Conservation (phyloP, 1,140 invertebrate genomes). For the Chlorops oryzae region DNA sequence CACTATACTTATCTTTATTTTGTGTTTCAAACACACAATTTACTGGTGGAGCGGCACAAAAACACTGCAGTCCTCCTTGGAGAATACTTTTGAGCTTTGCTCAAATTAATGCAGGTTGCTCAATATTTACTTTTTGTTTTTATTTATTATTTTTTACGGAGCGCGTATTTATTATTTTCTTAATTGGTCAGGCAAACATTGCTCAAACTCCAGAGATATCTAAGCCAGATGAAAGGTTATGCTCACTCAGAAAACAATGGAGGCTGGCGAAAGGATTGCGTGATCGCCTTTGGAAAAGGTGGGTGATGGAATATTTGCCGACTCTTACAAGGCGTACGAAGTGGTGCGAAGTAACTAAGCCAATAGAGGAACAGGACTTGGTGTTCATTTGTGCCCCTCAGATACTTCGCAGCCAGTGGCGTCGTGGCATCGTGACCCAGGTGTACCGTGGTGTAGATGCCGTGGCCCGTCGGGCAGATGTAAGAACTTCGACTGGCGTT, state of each 20-base stretch:
- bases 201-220: no score
- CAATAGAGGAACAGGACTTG: conserved; percentile 23
- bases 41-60: no score
- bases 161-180: no score
- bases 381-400: conserved; percentile 26
- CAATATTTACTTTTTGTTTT: no score
- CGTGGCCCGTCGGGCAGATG: not conserved
- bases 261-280: conserved; percentile 21
- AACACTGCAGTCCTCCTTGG: no score
- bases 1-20: no score
- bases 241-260: conserved; percentile 19
- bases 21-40: no score
- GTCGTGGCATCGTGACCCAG: not conserved
- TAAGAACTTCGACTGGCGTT: not conserved
- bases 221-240: conserved; percentile 13
- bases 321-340: conserved; percentile 19
- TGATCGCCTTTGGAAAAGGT: conserved; percentile 28
- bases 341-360: conserved; percentile 21
- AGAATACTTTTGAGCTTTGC: no score
- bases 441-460: not conserved
- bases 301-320: conserved; percentile 26
- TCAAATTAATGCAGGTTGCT: no score
- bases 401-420: conserved; percentile 21
- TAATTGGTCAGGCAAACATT: no score
- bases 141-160: no score